Percentiles rank a stretch among this genome's conserved stretches.
These are phyloP conservation scores for Camptogramma bilineatum DNA, from an alignment of 2,888 invertebrate genomes.

Conservation along the genomic window DNA sequence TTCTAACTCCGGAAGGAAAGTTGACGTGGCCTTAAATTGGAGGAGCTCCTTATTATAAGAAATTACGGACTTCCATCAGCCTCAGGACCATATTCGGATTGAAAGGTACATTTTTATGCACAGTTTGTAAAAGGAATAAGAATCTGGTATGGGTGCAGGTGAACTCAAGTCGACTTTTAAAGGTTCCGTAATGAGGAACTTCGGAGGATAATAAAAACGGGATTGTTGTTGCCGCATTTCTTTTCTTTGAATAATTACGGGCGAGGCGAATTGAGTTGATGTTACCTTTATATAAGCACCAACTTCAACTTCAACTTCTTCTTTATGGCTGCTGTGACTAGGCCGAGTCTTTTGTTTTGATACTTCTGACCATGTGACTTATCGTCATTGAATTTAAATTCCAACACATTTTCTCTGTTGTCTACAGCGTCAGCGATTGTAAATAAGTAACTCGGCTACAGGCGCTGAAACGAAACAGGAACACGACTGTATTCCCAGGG, in stretches of 20 bases:
- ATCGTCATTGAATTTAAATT: too few relatives aligned
- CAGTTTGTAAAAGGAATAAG: constrained; percentile 65
- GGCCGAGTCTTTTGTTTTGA: too few relatives aligned
- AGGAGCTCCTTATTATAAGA: constrained; percentile 73
- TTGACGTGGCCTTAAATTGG: constrained; percentile 72
- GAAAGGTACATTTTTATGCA: constrained; percentile 71
- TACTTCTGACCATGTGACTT: too few relatives aligned
- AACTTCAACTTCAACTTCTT: too few relatives aligned
- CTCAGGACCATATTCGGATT: constrained; percentile 70
- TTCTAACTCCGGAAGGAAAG: constrained; percentile 80
- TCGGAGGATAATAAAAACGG: constrained; percentile 40
- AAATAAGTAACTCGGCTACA: too few relatives aligned
- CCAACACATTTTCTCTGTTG: too few relatives aligned
- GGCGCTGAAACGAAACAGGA: too few relatives aligned
- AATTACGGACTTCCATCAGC: constrained; percentile 71
- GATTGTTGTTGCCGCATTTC: constrained; percentile 28
- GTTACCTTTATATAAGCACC: neutral
- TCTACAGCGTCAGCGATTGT: too few relatives aligned
- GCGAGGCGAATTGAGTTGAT: constrained; percentile 3
- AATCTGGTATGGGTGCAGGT: constrained; percentile 65
- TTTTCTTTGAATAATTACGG: constrained; percentile 22
- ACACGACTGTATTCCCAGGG: too few relatives aligned
- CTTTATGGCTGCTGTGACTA: too few relatives aligned
- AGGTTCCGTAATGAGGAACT: constrained; percentile 57
- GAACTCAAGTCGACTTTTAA: constrained; percentile 50